Conservation (phyloP, 2,113 vertebrate species). For the Meles meles region DNA sequence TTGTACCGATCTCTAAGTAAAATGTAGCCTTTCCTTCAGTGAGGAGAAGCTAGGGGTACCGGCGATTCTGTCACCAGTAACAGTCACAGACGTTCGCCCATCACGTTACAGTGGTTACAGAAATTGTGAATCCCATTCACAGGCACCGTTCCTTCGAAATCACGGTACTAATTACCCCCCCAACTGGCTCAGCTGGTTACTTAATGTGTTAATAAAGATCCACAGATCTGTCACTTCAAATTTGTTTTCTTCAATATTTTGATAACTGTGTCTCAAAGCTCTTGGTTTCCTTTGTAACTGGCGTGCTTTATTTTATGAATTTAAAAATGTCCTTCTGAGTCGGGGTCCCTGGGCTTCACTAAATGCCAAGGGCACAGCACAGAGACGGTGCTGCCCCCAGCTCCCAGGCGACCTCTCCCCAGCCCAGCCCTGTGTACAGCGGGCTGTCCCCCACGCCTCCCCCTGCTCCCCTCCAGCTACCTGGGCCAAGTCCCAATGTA, state of each 20-base stretch:
- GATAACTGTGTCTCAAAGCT: neutral
- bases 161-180: neutral
- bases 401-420: too few relatives aligned
- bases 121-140: neutral
- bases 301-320: neutral
- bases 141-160: neutral
- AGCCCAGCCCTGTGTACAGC: neutral
- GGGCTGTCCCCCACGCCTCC: neutral
- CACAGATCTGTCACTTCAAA: neutral
- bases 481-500: neutral
- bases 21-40: neutral
- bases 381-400: neutral
- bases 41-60: neutral
- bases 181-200: accelerated
- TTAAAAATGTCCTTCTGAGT: neutral
- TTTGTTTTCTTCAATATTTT: neutral
- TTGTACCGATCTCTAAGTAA: neutral
- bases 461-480: neutral
- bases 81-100: neutral
- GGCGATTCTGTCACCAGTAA: neutral
- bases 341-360: neutral
- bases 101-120: neutral
- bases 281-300: neutral
- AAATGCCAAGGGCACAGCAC: accelerated
- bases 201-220: neutral